phyloP scores from a whole-genome alignment of 2,113 vertebrate species.

The Coryphaenoides rupestris region DNA sequence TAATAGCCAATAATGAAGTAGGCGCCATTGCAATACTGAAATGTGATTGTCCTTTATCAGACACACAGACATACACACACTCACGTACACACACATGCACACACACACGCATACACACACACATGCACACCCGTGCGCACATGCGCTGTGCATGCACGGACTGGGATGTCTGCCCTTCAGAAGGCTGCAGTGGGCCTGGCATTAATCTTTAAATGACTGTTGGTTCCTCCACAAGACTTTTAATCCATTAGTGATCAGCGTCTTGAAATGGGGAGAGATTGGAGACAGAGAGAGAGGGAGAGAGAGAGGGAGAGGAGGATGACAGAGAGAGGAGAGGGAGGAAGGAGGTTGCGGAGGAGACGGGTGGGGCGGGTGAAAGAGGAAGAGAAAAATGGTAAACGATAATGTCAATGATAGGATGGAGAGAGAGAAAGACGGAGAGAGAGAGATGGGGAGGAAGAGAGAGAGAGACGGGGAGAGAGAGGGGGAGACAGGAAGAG shows the following conservation, averaged over 20 bases:
- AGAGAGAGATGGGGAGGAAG: conserved; percentile 21
- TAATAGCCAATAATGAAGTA: conserved; percentile 68
- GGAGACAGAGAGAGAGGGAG: not conserved
- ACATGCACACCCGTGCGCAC: not conserved
- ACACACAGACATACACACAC: conserved; percentile 10
- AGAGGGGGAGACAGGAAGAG: too few species aligned
- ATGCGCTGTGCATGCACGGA: not conserved
- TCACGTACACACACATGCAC: not conserved
- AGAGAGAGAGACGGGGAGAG: too few species aligned
- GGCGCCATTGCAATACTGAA: conserved; percentile 57
- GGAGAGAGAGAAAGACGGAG: conserved; percentile 33
- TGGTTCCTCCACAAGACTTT: conserved; percentile 68
- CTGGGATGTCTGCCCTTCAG: conserved; percentile 63
- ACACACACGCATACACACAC: conserved; percentile 4
- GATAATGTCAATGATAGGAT: conserved; percentile 69
- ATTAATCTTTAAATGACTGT: conserved; percentile 77
- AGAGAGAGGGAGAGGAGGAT: conserved; percentile 9
- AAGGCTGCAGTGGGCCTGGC: conserved; percentile 61
- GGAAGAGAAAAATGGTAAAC: conserved; percentile 21
- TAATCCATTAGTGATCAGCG: conserved; percentile 67
- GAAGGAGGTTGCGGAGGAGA: not conserved
- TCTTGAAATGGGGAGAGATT: conserved; percentile 63
- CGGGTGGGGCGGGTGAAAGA: not conserved
- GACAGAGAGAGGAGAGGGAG: not conserved
- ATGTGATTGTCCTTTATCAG: conserved; percentile 38